Evolutionary conservation across 2,113 vertebrate genomes (phyloP).

Genomic region (Tylochromis polylepis): DNA sequence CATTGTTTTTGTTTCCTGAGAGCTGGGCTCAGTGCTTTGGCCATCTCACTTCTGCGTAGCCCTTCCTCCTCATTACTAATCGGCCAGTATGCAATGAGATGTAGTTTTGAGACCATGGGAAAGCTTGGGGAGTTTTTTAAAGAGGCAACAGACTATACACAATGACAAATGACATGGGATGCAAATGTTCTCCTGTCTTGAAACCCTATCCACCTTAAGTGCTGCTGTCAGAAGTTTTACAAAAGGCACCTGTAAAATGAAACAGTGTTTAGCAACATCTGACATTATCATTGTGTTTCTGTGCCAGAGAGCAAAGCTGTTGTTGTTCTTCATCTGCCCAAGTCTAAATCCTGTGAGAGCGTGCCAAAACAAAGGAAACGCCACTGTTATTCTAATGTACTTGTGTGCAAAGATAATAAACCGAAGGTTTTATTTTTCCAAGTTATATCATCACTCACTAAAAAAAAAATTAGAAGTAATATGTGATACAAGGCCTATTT

Average conservation of each 20-base stretch:
- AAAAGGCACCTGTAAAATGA: constrained; percentile 9
- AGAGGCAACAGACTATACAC: constrained; percentile 44
- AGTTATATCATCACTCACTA: background rate
- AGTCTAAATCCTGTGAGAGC: constrained; percentile 14
- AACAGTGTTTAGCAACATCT: constrained; percentile 17
- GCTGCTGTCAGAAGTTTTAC: background rate
- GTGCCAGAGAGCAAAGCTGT: constrained; percentile 10
- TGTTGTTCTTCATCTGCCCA: constrained; percentile 16
- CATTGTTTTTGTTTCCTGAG: constrained; percentile 75
- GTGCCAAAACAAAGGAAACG: background rate
- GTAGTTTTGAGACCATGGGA: constrained; percentile 76
- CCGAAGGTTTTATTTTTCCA: background rate
- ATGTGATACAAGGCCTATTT: constrained; percentile 6
- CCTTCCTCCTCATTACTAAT: constrained; percentile 70
- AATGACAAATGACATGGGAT: constrained; percentile 43
- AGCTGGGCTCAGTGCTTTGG: constrained; percentile 16
- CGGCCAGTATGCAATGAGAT: constrained; percentile 62
- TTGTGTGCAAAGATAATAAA: background rate
- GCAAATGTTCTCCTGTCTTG: constrained; percentile 8
- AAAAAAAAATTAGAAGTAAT: background rate
- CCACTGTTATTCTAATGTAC: background rate
- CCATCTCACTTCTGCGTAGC: constrained; percentile 58
- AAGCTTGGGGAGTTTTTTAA: constrained; percentile 56
- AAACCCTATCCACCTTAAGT: constrained; percentile 4
- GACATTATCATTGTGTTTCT: constrained; percentile 21